Evolutionary conservation across 1,140 invertebrate genomes (phyloP).

Genomic region (Megathymus violae): DNA sequence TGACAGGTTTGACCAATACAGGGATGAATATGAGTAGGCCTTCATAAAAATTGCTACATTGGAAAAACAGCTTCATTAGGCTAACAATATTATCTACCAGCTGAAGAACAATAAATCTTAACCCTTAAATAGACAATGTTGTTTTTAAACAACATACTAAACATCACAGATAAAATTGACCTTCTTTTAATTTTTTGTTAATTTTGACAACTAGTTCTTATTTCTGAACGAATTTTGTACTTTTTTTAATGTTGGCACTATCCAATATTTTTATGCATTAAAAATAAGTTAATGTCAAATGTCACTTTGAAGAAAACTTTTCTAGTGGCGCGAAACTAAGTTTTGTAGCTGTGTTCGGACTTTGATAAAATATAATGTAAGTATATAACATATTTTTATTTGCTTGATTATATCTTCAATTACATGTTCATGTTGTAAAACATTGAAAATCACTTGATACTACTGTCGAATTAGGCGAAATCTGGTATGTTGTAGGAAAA

Average conservation of each 20-base stretch:
- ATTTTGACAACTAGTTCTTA: too few species aligned
- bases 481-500: conserved; percentile 44
- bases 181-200: conserved; percentile 50
- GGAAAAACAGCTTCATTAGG: too few species aligned
- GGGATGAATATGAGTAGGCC: too few species aligned
- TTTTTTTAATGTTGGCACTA: too few species aligned
- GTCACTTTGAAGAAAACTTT: conserved; percentile 58
- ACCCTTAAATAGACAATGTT: too few species aligned
- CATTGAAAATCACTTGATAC: conserved; percentile 38
- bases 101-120: too few species aligned
- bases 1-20: too few species aligned
- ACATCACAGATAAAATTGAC: conserved; percentile 51
- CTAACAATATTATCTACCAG: too few species aligned
- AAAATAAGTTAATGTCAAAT: conserved; percentile 55
- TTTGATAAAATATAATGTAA: conserved; percentile 58
- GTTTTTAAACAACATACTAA: too few species aligned
- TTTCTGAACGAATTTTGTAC: too few species aligned
- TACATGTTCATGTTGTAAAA: conserved; percentile 47
- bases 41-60: too few species aligned
- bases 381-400: conserved; percentile 53
- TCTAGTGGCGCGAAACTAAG: conserved; percentile 59
- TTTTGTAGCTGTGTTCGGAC: conserved; percentile 58
- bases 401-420: conserved; percentile 51
- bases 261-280: conserved; percentile 57
- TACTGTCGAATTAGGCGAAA: conserved; percentile 41